Evolutionary conservation across 2,113 vertebrate species (phyloP).

Genomic region (Sturnus vulgaris): DNA sequence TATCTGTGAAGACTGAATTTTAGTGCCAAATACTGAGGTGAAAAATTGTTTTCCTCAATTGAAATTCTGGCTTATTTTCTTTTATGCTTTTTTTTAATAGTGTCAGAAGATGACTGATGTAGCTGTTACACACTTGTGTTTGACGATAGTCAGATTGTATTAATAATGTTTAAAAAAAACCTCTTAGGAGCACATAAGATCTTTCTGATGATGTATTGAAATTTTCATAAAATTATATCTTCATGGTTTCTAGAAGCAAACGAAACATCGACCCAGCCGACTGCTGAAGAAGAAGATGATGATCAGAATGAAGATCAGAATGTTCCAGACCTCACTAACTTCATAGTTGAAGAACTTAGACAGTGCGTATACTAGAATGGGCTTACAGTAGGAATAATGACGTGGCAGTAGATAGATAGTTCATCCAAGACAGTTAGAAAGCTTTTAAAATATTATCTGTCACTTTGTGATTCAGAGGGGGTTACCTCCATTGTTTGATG

Average conservation of each 20-base stretch:
- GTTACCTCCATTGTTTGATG: neutral
- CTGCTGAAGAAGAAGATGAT: slow-evolving; percentile 78
- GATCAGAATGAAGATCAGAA: slow-evolving; percentile 85
- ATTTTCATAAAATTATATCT: neutral
- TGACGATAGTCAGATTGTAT: neutral
- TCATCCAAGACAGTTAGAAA: neutral
- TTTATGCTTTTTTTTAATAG: neutral
- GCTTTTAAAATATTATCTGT: neutral
- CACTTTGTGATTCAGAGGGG: neutral
- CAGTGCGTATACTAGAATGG: slow-evolving; percentile 77
- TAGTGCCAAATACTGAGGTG: neutral
- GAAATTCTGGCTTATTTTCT: neutral
- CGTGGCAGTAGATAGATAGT: neutral
- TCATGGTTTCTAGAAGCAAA: slow-evolving; percentile 67
- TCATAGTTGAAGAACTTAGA: slow-evolving; percentile 88
- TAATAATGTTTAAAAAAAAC: neutral
- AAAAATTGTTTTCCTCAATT: neutral
- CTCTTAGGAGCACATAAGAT: neutral
- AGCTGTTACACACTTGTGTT: neutral
- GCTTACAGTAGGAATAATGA: neutral
- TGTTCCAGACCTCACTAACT: slow-evolving; percentile 90
- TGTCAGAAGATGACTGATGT: neutral
- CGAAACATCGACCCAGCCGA: slow-evolving; percentile 63
- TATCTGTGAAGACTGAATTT: neutral
- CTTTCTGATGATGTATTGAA: neutral